Percentiles rank a stretch among this genome's conserved stretches.
Evolutionary conservation across 2,113 vertebrate species (phyloP).

Genomic region (Meleagris gallopavo): DNA sequence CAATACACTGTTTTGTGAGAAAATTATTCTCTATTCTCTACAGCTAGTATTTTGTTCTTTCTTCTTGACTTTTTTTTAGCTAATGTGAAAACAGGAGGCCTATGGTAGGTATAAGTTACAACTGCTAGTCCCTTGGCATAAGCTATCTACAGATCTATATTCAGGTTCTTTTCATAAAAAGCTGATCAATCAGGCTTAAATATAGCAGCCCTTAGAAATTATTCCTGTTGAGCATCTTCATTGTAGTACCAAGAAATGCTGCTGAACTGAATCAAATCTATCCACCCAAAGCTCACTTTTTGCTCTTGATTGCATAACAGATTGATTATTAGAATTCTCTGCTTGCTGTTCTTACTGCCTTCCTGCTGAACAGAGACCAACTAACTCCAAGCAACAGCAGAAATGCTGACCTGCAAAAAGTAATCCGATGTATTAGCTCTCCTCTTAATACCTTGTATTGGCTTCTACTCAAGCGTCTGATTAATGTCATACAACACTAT

Average conservation of each 20-base stretch:
- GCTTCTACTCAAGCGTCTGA: conserved; percentile 1
- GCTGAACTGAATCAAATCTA: background rate
- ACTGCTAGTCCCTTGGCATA: background rate
- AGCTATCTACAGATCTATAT: background rate
- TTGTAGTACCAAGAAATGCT: background rate
- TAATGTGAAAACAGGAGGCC: background rate
- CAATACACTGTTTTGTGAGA: background rate
- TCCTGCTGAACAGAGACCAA: conserved; percentile 30
- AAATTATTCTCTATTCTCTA: background rate
- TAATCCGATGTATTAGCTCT: background rate
- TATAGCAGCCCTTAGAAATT: background rate
- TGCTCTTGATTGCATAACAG: background rate
- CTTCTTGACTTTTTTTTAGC: background rate
- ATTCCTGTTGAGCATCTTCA: background rate
- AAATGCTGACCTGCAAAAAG: conserved; percentile 28
- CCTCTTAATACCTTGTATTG: background rate
- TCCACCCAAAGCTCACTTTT: background rate
- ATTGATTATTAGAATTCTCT: background rate
- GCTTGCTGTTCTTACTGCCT: background rate
- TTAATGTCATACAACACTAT: background rate
- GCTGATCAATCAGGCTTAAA: background rate
- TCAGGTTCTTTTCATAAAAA: background rate
- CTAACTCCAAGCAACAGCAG: conserved; percentile 23
- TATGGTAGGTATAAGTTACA: background rate
- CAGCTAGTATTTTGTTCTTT: background rate